Conservation (phyloP, 2,113 vertebrate genomes). For the Salvelinus sp. region DNA sequence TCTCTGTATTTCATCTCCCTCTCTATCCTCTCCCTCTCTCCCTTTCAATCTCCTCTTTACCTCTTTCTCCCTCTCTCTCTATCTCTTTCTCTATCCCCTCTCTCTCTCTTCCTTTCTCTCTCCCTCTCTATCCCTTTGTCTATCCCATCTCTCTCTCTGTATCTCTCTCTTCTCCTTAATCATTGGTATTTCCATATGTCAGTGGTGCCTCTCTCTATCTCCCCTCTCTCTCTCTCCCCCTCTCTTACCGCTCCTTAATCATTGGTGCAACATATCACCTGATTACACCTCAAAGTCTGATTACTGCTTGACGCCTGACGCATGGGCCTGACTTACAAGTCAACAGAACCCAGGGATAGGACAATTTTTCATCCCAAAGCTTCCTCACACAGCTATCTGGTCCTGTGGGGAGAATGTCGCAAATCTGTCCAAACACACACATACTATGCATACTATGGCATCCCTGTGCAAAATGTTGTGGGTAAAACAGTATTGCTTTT, state of each 20-base stretch:
- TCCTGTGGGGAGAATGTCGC: not conserved
- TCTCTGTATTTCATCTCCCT: constrained; percentile 24
- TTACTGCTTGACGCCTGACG: constrained; percentile 75
- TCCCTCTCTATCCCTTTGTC: not conserved
- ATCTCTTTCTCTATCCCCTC: constrained; percentile 51
- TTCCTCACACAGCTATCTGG: not conserved
- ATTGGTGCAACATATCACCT: constrained; percentile 82
- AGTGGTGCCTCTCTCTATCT: constrained; percentile 24
- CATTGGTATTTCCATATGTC: constrained; percentile 83
- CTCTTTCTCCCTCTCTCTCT: not conserved
- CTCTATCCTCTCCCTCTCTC: constrained; percentile 16
- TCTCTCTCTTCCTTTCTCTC: not conserved
- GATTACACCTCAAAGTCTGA: constrained; percentile 83
- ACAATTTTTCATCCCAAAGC: constrained; percentile 48
- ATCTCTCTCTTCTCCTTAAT: constrained; percentile 39
- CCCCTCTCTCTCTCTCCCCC: constrained; percentile 27
- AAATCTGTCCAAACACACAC: no score
- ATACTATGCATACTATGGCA: no score
- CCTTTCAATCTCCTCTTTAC: constrained; percentile 6
- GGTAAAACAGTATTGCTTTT: no score
- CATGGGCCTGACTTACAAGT: constrained; percentile 70
- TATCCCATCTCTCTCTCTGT: constrained; percentile 16
- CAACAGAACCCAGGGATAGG: constrained; percentile 65
- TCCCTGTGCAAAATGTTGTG: no score
- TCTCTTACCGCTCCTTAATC: constrained; percentile 77